Evolutionary conservation across 2,888 invertebrate species (phyloP).

Genomic region (Antitype chi): DNA sequence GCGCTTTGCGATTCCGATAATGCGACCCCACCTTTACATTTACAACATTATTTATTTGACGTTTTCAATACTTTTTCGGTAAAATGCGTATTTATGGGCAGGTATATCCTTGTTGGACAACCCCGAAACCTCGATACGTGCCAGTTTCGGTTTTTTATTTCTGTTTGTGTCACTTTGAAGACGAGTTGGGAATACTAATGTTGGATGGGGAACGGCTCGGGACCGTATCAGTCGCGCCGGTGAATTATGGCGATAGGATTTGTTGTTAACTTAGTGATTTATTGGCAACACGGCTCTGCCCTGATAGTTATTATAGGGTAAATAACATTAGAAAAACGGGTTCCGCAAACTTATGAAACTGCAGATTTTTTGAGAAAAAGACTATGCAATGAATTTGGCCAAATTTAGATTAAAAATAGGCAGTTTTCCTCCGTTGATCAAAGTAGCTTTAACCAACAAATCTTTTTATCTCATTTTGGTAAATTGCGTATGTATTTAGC

Average conservation of each 20-base stretch:
- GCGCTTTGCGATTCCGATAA: constrained; percentile 20
- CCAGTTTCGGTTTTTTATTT: constrained; percentile 59
- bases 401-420: not conserved
- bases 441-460: not conserved
- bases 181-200: constrained; percentile 62
- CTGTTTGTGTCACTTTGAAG: constrained; percentile 49
- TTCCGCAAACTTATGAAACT: not conserved
- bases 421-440: not conserved
- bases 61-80: constrained; percentile 48
- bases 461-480: too few species aligned
- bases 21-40: constrained; percentile 32
- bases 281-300: constrained; percentile 29
- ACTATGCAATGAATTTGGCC: not conserved
- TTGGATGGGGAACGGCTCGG: constrained; percentile 39
- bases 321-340: constrained; percentile 3
- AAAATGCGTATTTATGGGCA: constrained; percentile 48
- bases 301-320: constrained; percentile 34
- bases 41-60: constrained; percentile 57
- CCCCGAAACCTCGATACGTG: constrained; percentile 71
- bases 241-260: constrained; percentile 57
- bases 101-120: constrained; percentile 66
- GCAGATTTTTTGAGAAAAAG: not conserved
- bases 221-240: constrained; percentile 45
- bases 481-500: not conserved
- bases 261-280: constrained; percentile 55